phyloP scores from a whole-genome alignment of 2,888 invertebrate species.

The Alviniconcha strummeri region DNA sequence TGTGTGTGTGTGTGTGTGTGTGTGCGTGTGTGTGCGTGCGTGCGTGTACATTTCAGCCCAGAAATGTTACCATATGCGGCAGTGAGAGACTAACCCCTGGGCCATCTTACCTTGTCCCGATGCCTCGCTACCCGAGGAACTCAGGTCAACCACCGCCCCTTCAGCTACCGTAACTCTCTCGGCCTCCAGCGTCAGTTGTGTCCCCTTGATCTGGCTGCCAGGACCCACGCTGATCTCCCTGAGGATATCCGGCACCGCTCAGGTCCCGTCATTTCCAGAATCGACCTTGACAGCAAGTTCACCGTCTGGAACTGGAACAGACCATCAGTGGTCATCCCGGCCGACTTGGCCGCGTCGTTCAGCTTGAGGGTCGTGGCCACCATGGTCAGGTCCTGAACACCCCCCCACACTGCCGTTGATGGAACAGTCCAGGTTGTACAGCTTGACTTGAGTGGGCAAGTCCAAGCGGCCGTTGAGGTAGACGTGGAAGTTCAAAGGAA shows the following conservation, averaged over 20 bases:
- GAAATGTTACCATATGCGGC: too few species aligned
- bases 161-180: constrained; percentile 43
- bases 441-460: constrained; percentile 50
- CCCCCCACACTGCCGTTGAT: constrained; percentile 50
- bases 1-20: too few species aligned
- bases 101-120: constrained; percentile 47
- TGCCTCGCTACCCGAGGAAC: constrained; percentile 33
- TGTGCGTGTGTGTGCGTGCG: too few species aligned
- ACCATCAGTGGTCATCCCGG: constrained; percentile 23
- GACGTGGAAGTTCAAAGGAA: constrained; percentile 30
- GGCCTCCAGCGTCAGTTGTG: constrained; percentile 36
- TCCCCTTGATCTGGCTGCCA: constrained; percentile 38
- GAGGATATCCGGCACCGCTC: constrained; percentile 12
- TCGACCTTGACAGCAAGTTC: constrained; percentile 21
- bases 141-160: constrained; percentile 47
- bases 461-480: constrained; percentile 16
- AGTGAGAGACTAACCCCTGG: too few species aligned
- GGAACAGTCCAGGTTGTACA: constrained; percentile 44
- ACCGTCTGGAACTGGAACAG: constrained; percentile 27
- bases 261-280: constrained; percentile 30
- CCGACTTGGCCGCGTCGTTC: constrained; percentile 39
- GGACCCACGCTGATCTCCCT: constrained; percentile 26
- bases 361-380: constrained; percentile 42
- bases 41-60: too few species aligned
- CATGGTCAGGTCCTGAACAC: constrained; percentile 48